Evolutionary conservation across 2,113 vertebrate genomes (phyloP), one percentile per base, ranked within the genome.

Genomic region (Axis porcinus): DNA sequence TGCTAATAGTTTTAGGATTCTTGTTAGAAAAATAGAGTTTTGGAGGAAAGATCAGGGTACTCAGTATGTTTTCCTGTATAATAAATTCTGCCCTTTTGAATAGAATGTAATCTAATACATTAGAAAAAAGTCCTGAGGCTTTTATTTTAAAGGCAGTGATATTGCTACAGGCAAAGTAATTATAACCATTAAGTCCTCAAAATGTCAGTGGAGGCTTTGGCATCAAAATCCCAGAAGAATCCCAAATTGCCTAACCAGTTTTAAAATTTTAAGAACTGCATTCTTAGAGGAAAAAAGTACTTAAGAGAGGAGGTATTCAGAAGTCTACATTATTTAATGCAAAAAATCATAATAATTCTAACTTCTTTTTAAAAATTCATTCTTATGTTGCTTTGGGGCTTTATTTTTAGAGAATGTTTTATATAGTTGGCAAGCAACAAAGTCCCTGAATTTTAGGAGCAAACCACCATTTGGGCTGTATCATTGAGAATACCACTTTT

Each of bases 151-250:
- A 98, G 96, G 94, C 93, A 97, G 36, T 11, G 47, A 96, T 98
- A 98, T 93, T 98, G 97, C 97, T 98, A 88, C 67, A 98, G 98
- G 97, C 97, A 98, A 98, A 94, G 96, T 98, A 98, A 98, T 98
- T 98, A 97, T 97, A 98, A 95, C 96, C 97, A 97, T 99, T 99
- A 98, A 92, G 95, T 98, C 67, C 62, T 98, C 91, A 98, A 98
- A 98, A 98, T 98, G 94, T 98, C 97, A 98, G 82, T 88, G 81
- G 30, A 97, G 13, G 78, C 82, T 98, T 93, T 98, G 98, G 95
- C 91, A 96, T 97, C 64, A 98, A 97, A 98, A 97, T 4, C 93
- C 95, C 97, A 94, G 85, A 98, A 91, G 94, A 98, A 98, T 98
- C 95, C 89, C 96, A 91, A 98, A 98, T 64, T 98, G 57, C 86